Evolutionary conservation across 2,113 vertebrate genomes (phyloP), one percentile per base, ranked within the genome.

Genomic region (Microcebus lehilahytsara): DNA sequence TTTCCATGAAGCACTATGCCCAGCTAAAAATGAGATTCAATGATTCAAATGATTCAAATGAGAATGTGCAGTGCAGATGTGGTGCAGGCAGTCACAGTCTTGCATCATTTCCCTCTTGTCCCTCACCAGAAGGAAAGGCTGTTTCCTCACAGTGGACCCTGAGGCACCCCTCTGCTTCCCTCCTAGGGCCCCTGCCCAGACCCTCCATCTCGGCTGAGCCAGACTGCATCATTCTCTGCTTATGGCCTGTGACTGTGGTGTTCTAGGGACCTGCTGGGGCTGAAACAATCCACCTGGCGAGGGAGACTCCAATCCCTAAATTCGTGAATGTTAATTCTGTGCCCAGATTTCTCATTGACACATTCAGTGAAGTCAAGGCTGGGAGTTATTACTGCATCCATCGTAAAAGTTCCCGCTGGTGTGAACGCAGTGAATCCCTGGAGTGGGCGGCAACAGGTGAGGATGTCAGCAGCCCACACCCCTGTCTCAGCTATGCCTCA

Each of bases 301-400:
- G 72, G 53, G 53, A 40, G 37, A 6, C 4, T 0, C 3, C 12
- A 10, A 16, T 6, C 1, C 0, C 1, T 13, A 0, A 3, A 37
- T 25, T 5, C 22, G 6, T 6, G 25, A 11, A 58, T 10, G 56
- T 64, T 64, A 64, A 10, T 25, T 1, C 0, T 0, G 8, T 20
- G 9, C 37, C 5, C 10, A 30, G 20, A 30, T 72, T 72, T 49
- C 0, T 0, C 75, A n/a, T 77, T 37, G 0, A 1, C 0, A 0
- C 6, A 1, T 37, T 62, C 32, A 67, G 2, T 3, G 37, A 4
- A 30, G 25, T 37, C 32, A 30, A 40, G 14, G 75, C 46, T 19
- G 92, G 85, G 22, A 23, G 8, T 6, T 88, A 94, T 25, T 22
- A 9, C 14, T 80, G 92, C 27, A 5, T 3, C 2, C 80, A 72